Percentiles rank a stretch among this genome's conserved stretches.
Evolutionary conservation across 92 coral and sea anemone genomes (phyloP).

Genomic region (Porites cylindrica): DNA sequence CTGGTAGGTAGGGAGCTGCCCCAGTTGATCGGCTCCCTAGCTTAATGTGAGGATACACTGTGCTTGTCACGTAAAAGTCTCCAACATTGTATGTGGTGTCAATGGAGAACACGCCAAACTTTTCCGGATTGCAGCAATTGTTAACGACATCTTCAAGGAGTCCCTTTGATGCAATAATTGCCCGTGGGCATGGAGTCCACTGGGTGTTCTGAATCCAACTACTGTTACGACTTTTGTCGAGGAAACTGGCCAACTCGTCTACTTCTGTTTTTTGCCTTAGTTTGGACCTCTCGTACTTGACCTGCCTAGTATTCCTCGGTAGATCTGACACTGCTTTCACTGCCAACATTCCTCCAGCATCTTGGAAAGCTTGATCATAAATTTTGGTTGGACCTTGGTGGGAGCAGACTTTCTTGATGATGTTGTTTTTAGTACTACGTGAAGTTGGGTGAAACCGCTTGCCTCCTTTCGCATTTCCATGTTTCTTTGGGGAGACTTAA

Average conservation of each 20-base stretch:
- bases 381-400: too few relatives aligned
- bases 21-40: slow-evolving; percentile 39
- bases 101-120: slow-evolving; percentile 38
- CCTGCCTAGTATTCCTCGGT: slow-evolving; percentile 49
- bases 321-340: not conserved
- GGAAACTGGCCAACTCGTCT: slow-evolving; percentile 56
- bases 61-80: slow-evolving; percentile 57
- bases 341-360: too few relatives aligned
- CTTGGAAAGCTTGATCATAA: too few relatives aligned
- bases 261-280: slow-evolving; percentile 35
- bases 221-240: slow-evolving; percentile 21
- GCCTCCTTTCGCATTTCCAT: too few relatives aligned
- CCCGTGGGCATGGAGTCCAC: slow-evolving; percentile 62
- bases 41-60: slow-evolving; percentile 50
- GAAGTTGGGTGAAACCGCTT: too few relatives aligned
- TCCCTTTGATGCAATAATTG: slow-evolving; percentile 42
- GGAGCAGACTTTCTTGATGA: too few relatives aligned
- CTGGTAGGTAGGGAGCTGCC: slow-evolving; percentile 47
- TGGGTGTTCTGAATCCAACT: slow-evolving; percentile 44
- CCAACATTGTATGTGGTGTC: slow-evolving; percentile 63
- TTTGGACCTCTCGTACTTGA: slow-evolving; percentile 57
- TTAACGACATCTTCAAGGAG: slow-evolving; percentile 56
- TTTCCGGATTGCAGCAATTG: slow-evolving; percentile 55
- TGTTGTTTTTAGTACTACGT: too few relatives aligned
- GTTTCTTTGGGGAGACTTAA: too few relatives aligned